A percentile compares a stretch with the other conserved stretches of the same genome.
Conservation (phyloP, 30 jellyfish, hydroid and myxozoan species). For the Aurelia aurita region DNA sequence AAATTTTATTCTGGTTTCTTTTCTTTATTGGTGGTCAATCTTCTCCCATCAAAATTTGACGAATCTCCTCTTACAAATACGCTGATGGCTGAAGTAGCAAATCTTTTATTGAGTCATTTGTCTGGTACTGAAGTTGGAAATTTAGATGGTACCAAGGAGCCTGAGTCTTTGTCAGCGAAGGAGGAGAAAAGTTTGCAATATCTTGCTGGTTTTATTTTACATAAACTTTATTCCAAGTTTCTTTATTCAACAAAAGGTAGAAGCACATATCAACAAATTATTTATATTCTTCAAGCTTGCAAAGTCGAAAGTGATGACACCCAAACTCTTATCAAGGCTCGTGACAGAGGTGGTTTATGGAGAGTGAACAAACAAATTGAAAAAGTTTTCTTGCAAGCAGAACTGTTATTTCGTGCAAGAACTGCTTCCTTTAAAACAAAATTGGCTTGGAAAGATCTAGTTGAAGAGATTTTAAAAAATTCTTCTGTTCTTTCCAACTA, state of each 20-base stretch:
- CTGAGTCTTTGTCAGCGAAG: constrained; percentile 33
- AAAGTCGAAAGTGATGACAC: not conserved
- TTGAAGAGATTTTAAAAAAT: not conserved
- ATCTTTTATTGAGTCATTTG: constrained; percentile 18
- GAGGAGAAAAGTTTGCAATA: constrained; percentile 34
- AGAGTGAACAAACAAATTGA: not conserved
- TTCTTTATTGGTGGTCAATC: too few relatives aligned
- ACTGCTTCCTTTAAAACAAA: not conserved
- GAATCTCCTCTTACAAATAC: too few relatives aligned
- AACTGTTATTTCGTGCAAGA: constrained; percentile 22
- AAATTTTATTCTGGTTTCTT: too few relatives aligned
- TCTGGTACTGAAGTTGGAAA: constrained; percentile 25
- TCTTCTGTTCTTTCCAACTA: not conserved
- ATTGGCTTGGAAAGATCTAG: not conserved
- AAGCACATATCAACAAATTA: not conserved
- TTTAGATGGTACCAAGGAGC: constrained; percentile 29
- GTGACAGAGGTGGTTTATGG: not conserved
- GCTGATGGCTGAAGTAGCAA: constrained; percentile 32
- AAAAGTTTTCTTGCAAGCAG: constrained; percentile 9
- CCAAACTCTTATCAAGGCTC: constrained; percentile 12
- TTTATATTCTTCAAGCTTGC: not conserved
- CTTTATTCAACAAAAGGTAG: constrained; percentile 11
- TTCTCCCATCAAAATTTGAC: too few relatives aligned
- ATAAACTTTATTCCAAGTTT: constrained; percentile 36
- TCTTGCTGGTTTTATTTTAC: constrained; percentile 24